A percentile compares a stretch with the other conserved stretches of the same genome.
These are phyloP conservation scores for Motacilla tschutschensis DNA, from an alignment of 2,113 vertebrate genomes.

Conservation along the genomic window DNA sequence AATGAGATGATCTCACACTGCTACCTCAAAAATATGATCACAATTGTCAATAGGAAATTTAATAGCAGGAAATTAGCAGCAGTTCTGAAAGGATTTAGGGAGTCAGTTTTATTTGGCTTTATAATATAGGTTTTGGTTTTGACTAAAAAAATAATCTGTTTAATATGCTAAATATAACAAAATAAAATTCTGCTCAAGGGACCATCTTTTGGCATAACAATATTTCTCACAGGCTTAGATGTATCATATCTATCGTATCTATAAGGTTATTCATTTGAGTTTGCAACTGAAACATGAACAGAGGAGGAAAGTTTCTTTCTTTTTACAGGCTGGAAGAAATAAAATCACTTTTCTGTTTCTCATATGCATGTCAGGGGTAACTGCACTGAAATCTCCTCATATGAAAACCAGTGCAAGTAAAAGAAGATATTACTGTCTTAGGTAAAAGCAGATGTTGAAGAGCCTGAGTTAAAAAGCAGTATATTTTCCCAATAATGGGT, in stretches of 20 bases:
- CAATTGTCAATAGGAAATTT: not conserved
- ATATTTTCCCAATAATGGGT: not conserved
- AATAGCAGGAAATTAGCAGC: not conserved
- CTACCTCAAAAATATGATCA: not conserved
- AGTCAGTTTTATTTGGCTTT: not conserved
- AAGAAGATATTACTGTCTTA: not conserved
- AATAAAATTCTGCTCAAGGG: not conserved
- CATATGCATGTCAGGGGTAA: not conserved
- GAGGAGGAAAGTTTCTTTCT: not conserved
- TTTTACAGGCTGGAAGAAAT: not conserved
- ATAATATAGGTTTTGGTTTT: not conserved
- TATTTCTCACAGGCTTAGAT: not conserved
- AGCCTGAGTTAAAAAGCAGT: not conserved
- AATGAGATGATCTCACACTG: not conserved
- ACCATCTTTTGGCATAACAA: not conserved
- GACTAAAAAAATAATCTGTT: not conserved
- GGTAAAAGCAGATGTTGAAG: not conserved
- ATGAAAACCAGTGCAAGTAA: not conserved
- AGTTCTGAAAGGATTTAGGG: not conserved
- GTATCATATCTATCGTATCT: not conserved
- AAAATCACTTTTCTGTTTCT: not conserved
- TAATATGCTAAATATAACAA: not conserved
- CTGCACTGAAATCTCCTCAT: not conserved
- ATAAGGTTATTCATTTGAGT: not conserved
- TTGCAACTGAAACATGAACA: not conserved